Base-by-base conservation (phyloP, 2,113 vertebrate species). In the Eurypyga helias region DNA sequence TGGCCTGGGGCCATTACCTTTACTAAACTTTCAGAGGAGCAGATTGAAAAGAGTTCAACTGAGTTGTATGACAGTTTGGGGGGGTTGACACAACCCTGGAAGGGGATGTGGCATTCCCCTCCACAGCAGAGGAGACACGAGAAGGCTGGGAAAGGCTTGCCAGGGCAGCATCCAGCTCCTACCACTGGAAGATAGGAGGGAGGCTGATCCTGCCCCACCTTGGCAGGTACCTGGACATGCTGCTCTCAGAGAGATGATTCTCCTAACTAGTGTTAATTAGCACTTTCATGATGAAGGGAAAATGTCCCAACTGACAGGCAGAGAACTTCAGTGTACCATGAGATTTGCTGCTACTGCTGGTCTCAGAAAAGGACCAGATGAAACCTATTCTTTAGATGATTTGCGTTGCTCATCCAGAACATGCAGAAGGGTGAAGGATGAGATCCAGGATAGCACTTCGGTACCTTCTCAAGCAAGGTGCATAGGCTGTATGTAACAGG, bases 1-100 rank as follows among this genome's bases (percentile, higher is more conserved):
- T 48, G 71, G 60, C 58, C 67, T 77, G 76, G 34, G 60, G 83
- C 75, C 41, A 55, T 70, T 95, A 77, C 25, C 67, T 85, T 87
- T 87, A 92, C 77, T 89, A 90, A 97, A 89, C 33, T 82, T 70
- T 13, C 18, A 54, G 72, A 48, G 62, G 45, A 92, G 52, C 45
- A 45, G 65, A 79, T 6, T 57, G 65, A 82, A 91, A 92, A n/a
- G 69, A 71, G 57, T 19, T 71, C 43, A 81, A 43, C 38, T 48
- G 80, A 89, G 52, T 64, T 67, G 65, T 78, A 60, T 21, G 48
- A n/a, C 5, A 12, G 7, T 65, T 72, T 65, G 38, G 9, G 20
- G 61, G 6, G 17, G 34, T 1, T 81, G 43, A 15, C 45, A 58
- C 17, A 75, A 67, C 8, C 13, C 20, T 82, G 64, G 57, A 36